Base-by-base conservation (phyloP, 2,888 invertebrate genomes). In the Euspilapteryx auroguttella region DNA sequence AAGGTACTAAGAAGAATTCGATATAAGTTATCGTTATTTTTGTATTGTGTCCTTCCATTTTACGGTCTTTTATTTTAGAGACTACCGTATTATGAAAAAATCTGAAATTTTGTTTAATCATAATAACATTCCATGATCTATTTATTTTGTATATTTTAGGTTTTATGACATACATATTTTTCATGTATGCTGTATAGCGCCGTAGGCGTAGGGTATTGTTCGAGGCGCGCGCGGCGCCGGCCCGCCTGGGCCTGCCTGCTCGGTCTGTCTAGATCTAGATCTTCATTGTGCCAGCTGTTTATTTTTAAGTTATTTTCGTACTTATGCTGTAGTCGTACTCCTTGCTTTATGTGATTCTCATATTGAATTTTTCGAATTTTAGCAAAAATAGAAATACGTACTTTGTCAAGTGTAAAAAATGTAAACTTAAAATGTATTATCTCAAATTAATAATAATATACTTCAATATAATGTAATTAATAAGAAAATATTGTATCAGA, bases 271-370 rank as follows among this genome's bases (percentile, higher is more conserved):
- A n/a, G n/a, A n/a, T 63, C 56, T 65, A 69, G 66, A 65, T 65
- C 71, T 71, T 73, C 71, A 62, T 68, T 64, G 75, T 75, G 75
- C 75, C 75, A 75, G 66, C 69, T 62, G 58, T 62, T 63, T 63
- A 64, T 55, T 49, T 55, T 51, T 59, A 71, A 68, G 44, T 55
- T 55, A 21, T 21, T 63, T 59, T 69, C 65, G 71, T 73, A 73
- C 73, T 73, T 73, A 71, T 58, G 39, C n/a, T n/a, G 57, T 69
- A 63, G 58, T 53, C 59, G 53, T 61, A 44, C 34, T 40, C 50
- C 52, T 57, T 68, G 66, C 64, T 66, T 62, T 56, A 55, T 57
- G 57, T 59, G 62, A 62, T 62, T 61, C 52, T 50, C 56, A 63
- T 56, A 57, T 55, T 49, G 49, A 49, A 42, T 59, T 51, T 56